phyloP scores from a whole-genome alignment of 2,113 vertebrate genomes.

The Chunga burmeisteri region DNA sequence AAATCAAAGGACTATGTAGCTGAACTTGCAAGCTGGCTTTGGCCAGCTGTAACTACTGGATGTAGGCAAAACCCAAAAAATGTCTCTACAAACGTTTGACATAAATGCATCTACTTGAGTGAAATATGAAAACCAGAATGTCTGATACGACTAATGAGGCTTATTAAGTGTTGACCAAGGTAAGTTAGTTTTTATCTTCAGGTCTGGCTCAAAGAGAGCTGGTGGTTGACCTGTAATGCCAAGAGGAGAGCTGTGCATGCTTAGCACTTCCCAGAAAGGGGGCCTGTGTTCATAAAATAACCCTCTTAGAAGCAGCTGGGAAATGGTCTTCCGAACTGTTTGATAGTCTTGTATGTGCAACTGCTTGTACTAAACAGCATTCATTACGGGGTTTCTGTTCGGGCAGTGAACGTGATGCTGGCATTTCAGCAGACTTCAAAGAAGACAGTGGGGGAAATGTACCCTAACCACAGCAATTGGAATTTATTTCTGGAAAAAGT shows the following conservation, averaged over 20 bases:
- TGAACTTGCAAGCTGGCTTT: background rate
- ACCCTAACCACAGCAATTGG: background rate
- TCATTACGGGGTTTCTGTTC: background rate
- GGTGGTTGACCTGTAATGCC: background rate
- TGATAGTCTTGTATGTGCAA: background rate
- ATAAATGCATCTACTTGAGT: background rate
- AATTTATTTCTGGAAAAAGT: background rate
- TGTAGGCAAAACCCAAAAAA: background rate
- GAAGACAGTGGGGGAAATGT: background rate
- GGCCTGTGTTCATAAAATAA: background rate
- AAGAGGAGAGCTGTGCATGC: background rate
- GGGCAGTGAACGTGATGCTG: background rate
- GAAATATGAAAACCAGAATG: background rate
- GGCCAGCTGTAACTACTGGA: background rate
- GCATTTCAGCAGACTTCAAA: background rate
- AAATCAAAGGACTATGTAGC: background rate
- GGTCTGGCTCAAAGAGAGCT: background rate
- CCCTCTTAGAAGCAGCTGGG: background rate
- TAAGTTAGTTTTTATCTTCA: background rate
- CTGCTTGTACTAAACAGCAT: background rate
- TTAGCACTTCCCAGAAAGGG: background rate
- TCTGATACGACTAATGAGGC: background rate
- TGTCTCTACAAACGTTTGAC: background rate
- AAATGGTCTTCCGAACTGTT: background rate
- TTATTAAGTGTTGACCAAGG: background rate